Evolutionary conservation across 2,797 vertebrate species (phyloP), one percentile per base, ranked within the genome.

Genomic region (Microctenopoma lineatum): DNA sequence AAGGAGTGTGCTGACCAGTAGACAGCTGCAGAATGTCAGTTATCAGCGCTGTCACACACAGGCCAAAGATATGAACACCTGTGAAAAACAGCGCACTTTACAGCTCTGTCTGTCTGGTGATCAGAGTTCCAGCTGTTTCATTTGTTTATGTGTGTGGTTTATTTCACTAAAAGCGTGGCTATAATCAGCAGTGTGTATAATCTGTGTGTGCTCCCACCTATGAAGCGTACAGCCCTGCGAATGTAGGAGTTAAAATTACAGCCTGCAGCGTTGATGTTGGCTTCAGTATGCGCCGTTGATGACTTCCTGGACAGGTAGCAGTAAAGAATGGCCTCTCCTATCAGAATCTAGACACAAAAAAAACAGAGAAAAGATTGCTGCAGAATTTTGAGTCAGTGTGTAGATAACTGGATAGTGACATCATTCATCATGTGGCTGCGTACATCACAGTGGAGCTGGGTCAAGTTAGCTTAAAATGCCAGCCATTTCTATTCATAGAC

Each of bases 171-270:
- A 64, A 59, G 26, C 12, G 53, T 38, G 26, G 38, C 27, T 7
- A 2, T 18, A 21, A 71, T 46, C 27, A 57, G 26, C 14, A 25
- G 58, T 45, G 46, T n/a, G 42, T 50, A 18, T 29, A 53, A 59
- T 16, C n/a, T 13, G 50, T 56, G 53, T 41, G 59, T 86, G 60
- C 69, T 66, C 93, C 71, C 90, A 97, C 97, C 95, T 88, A 98
- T 95, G 62, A 98, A 98, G 90, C 97, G 95, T 46, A 98, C 96
- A 2, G 96, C 96, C 89, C 97, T 93, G 85, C 97, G 93, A 42
- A 98, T 96, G 83, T 98, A 98, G 62, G 97, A 98, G 92, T 98
- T 98, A 93, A 98, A 98, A 90, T 97, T 97, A 85, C 97, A 98
- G 87, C 97, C 97, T 32, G 96, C 97, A 0, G 97, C 97, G 4